Evolutionary conservation across 2,113 vertebrate species (phyloP).

Genomic region (Sus scrofa): T2T-Sscrofa CM000824.6:77342501-77343000

Average conservation of each 20-base stretch:
- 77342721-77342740: neutral
- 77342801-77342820: neutral
- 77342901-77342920: neutral
- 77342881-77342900: neutral
- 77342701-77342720: neutral
- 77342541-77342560: neutral
- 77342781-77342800: neutral
- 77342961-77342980: neutral
- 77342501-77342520: neutral
- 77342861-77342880: neutral
- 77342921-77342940: neutral
- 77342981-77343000: neutral
- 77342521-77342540: neutral
- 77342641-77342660: neutral
- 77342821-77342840: neutral
- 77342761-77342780: neutral
- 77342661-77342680: neutral
- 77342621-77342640: neutral
- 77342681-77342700: rapidly evolving
- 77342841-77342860: neutral
- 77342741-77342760: neutral
- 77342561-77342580: neutral
- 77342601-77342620: neutral
- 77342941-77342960: neutral
- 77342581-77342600: neutral